Evolutionary conservation across 2,113 vertebrate genomes (phyloP), one percentile per base, ranked within the genome.

Genomic region (Corynorhinus townsendii): DNA sequence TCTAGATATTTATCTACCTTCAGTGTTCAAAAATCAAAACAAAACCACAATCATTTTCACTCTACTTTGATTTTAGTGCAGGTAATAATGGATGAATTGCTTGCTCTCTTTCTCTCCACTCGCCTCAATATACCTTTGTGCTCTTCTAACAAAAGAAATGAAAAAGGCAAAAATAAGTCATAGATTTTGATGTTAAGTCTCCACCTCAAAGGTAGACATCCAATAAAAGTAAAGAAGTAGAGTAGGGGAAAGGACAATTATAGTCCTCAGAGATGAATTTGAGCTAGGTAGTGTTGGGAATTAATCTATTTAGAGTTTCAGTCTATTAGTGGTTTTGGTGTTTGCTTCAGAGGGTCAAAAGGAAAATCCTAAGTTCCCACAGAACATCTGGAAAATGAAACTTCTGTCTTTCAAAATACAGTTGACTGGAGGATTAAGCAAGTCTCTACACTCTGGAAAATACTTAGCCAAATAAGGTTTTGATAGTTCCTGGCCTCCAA

Each of bases 271-370:
- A 72, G 62, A 83, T 62, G 62, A 84, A 82, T 71, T 76, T 56
- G 52, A 83, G 49, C 12, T 7, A 90, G 26, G n/a, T 69, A 79
- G 62, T 82, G 30, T 64, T 73, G 68, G 62, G 28, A 52, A 35
- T 80, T 93, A 91, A 85, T 84, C 30, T 87, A 19, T 89, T 91
- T 91, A 89, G 83, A 79, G 43, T 95, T 87, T 89, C 80, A 85
- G 1, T 87, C 16, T 83, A 79, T 91, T 86, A 38, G 49, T 77
- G 83, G 71, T 79, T 97, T 92, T 71, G 52, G 26, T 66, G 84
- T 94, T 95, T 84, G 28, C 52, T 93, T 95, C 22, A 56, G 75
- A 86, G 28, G 38, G 52, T 17, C 45, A 68, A 91, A 93, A 85
- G 52, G 43, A 92, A 96, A 89, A 52, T 38, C 11, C n/a, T 43